Conservation (phyloP, 2,113 vertebrate species). For the Spea bombifrons region DNA sequence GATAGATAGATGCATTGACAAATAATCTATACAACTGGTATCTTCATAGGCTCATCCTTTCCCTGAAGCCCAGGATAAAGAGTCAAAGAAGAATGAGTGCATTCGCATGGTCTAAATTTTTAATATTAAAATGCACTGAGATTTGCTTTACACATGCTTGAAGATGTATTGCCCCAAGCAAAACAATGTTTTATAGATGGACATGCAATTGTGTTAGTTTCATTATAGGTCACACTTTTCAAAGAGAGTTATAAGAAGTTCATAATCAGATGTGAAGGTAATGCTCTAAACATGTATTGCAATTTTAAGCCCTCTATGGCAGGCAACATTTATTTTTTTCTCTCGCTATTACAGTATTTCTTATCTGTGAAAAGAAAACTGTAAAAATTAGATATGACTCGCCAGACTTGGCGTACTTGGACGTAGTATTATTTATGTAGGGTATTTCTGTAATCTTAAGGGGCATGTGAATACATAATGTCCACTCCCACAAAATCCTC, state of each 20-base stretch:
- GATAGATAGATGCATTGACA: background rate
- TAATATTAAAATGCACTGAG: slow-evolving; percentile 77
- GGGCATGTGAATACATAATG: no score
- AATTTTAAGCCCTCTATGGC: background rate
- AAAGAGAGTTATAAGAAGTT: slow-evolving; percentile 6
- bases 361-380: no score
- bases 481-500: no score
- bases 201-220: slow-evolving; percentile 57
- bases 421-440: no score
- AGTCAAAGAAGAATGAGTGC: slow-evolving; percentile 62
- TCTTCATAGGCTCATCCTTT: slow-evolving; percentile 53
- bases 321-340: no score
- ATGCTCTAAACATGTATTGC: slow-evolving; percentile 39
- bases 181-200: slow-evolving; percentile 74
- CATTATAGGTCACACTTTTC: slow-evolving; percentile 46
- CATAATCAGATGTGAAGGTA: slow-evolving; percentile 43
- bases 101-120: slow-evolving; percentile 73
- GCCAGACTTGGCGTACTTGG: no score
- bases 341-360: no score
- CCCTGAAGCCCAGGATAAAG: slow-evolving; percentile 52
- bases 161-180: slow-evolving; percentile 76
- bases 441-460: no score
- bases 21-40: slow-evolving; percentile 46
- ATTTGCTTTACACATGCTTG: slow-evolving; percentile 70
- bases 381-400: no score